A percentile compares a stretch with the other conserved stretches of the same genome.
Conservation (phyloP, 2,888 invertebrate genomes). For the Drosophila melanocephala region DNA sequence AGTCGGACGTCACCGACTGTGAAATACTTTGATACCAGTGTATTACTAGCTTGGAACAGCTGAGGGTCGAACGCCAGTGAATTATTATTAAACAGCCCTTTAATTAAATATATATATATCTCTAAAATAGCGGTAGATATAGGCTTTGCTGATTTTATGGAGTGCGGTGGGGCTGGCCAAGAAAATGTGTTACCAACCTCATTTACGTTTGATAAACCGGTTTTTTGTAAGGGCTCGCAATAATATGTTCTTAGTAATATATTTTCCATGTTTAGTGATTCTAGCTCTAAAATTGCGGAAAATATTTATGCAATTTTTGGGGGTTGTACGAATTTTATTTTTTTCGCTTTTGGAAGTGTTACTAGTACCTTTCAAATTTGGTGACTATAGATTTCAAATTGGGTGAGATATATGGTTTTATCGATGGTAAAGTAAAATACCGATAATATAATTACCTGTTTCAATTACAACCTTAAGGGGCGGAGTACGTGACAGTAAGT, state of each 20-base stretch:
- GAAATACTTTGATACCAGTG: neutral
- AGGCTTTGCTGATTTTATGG: too few species aligned
- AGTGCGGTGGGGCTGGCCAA: too few species aligned
- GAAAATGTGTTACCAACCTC: too few species aligned
- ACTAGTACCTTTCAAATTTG: neutral
- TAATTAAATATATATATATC: neutral
- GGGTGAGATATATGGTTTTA: neutral
- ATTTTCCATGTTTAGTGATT: neutral
- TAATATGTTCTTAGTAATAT: neutral
- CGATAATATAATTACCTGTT: neutral
- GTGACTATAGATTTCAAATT: neutral
- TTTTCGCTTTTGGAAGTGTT: neutral
- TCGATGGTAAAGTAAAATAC: neutral
- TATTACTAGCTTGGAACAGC: neutral
- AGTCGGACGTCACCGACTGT: neutral
- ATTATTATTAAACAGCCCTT: neutral
- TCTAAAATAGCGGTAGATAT: neutral
- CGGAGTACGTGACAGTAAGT: neutral
- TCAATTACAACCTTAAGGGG: neutral
- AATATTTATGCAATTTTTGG: neutral
- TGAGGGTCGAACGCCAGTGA: neutral
- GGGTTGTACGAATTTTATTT: neutral
- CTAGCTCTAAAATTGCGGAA: neutral
- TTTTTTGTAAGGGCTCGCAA: too few species aligned
- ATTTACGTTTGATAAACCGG: too few species aligned